phyloP scores from a whole-genome alignment of 2,113 vertebrate species.

The Alces alces region DNA sequence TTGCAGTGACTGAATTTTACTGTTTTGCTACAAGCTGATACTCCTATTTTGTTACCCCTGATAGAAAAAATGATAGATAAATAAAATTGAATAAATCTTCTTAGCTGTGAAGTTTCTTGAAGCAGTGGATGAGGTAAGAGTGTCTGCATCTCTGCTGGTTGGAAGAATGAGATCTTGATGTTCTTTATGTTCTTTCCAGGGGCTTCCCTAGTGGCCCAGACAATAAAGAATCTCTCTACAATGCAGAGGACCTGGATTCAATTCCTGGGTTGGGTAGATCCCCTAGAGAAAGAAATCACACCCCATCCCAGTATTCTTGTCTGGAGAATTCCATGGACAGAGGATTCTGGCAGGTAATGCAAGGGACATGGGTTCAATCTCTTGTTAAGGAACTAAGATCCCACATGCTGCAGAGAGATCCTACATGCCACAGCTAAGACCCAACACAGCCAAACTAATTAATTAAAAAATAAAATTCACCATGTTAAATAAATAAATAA shows the following conservation, averaged over 20 bases:
- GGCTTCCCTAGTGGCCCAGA: background rate
- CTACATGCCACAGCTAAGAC: background rate
- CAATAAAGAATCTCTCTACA: background rate
- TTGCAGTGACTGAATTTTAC: background rate
- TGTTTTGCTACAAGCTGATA: background rate
- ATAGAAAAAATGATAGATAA: background rate
- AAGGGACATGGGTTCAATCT: background rate
- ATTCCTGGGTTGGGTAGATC: background rate
- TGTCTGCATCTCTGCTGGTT: background rate
- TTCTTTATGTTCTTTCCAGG: background rate
- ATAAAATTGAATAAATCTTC: background rate
- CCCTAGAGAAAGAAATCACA: background rate
- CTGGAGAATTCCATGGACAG: background rate
- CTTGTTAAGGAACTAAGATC: background rate
- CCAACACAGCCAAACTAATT: background rate
- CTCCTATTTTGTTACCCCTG: background rate
- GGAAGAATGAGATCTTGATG: background rate
- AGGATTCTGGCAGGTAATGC: background rate
- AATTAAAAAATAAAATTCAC: background rate
- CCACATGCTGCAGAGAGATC: background rate
- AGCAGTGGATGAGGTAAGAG: background rate
- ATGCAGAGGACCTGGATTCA: background rate
- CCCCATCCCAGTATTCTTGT: background rate
- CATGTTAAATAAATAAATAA: background rate
- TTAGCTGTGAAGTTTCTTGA: background rate